These are phyloP conservation scores for Oncorhynchus gorbuscha DNA, from an alignment of 2,113 vertebrate species.

Conservation along the genomic window DNA sequence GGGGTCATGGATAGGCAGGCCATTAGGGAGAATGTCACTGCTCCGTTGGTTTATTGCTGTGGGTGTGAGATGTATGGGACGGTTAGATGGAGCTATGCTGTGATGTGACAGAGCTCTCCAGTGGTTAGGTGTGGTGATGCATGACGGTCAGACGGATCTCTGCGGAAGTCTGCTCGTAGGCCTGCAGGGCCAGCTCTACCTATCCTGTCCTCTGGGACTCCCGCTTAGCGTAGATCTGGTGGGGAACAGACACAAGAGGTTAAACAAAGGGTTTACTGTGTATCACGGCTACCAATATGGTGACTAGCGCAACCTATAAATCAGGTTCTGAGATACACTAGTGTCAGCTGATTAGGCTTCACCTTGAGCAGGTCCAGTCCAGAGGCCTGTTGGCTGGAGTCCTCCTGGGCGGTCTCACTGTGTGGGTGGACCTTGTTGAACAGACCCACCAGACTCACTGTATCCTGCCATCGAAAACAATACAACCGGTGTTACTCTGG, in stretches of 20 bases:
- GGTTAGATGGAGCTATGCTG: too few relatives aligned
- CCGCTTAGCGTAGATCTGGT: conserved; percentile 83
- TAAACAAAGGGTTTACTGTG: background rate
- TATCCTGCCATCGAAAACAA: conserved; percentile 79
- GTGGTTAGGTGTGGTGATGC: too few relatives aligned
- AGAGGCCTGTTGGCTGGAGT: conserved; percentile 71
- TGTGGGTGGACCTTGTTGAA: conserved; percentile 87
- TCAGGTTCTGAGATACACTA: background rate
- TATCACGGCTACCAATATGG: conserved; percentile 3
- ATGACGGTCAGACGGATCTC: conserved; percentile 33
- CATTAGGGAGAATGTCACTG: background rate
- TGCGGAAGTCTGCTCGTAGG: conserved; percentile 71
- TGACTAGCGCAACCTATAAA: background rate
- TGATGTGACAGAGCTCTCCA: too few relatives aligned
- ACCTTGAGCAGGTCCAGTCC: conserved; percentile 88
- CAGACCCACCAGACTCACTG: conserved; percentile 79
- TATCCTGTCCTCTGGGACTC: conserved; percentile 86
- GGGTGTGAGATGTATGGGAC: background rate
- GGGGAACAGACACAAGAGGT: background rate
- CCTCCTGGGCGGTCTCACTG: conserved; percentile 82
- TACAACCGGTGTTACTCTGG: background rate
- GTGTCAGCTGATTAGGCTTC: conserved; percentile 28
- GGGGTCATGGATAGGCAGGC: background rate
- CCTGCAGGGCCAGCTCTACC: conserved; percentile 86
- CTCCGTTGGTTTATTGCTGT: background rate